Evolutionary conservation across 2,888 invertebrate species (phyloP).

Genomic region (Leptopterna dolabrata): DNA sequence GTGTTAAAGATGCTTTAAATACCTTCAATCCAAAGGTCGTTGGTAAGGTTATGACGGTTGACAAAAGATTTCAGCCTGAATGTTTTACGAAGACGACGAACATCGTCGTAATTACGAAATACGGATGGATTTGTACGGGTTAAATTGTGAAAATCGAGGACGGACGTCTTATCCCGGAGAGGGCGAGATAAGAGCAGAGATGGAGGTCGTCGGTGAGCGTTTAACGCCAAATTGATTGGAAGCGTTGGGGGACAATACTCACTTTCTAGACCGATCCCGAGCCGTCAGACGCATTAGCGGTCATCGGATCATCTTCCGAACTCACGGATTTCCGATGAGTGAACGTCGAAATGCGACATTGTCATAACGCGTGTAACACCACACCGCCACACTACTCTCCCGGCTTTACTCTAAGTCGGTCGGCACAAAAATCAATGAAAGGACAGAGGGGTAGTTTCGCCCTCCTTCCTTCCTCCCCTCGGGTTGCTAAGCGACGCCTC

Average conservation of each 20-base stretch:
- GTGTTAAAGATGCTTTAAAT: slow-evolving; percentile 34
- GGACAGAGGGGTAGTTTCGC: slow-evolving; percentile 38
- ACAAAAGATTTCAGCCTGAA: not conserved
- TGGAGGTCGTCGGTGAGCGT: slow-evolving; percentile 2
- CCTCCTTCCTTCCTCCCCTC: slow-evolving; percentile 42
- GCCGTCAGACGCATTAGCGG: slow-evolving; percentile 27
- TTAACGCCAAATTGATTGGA: not conserved
- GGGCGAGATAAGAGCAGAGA: not conserved
- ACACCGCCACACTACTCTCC: slow-evolving; percentile 51
- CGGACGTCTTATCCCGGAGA: slow-evolving; percentile 5
- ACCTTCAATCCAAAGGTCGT: not conserved
- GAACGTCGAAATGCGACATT: slow-evolving; percentile 28
- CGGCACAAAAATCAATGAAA: slow-evolving; percentile 58
- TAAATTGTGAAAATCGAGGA: not conserved
- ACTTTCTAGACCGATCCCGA: slow-evolving; percentile 19
- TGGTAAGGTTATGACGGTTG: slow-evolving; percentile 43
- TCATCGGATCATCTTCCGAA: slow-evolving; percentile 42
- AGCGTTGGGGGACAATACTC: not conserved
- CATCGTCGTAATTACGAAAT: not conserved
- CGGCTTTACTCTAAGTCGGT: slow-evolving; percentile 53
- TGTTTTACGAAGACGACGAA: not conserved
- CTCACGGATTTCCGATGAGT: not conserved
- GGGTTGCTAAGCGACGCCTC: slow-evolving; percentile 42
- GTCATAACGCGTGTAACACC: slow-evolving; percentile 27
- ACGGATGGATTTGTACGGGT: not conserved